Conservation (phyloP, 1,140 invertebrate genomes). For the Portunus trituberculatus region DNA sequence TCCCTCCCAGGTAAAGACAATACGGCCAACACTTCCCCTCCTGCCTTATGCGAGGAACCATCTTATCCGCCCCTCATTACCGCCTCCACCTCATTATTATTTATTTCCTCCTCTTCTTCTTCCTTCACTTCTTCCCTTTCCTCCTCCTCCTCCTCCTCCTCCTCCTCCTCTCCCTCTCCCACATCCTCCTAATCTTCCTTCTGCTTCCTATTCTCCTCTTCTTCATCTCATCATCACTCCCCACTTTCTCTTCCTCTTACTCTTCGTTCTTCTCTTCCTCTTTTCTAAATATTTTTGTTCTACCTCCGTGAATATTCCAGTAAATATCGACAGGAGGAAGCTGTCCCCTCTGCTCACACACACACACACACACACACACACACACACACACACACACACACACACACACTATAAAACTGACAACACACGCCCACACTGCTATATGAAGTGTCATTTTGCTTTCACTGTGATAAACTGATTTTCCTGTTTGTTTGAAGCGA, state of each 20-base stretch:
- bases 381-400: conserved; percentile 8
- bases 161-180: not conserved
- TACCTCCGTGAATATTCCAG: not conserved
- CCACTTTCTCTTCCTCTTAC: not conserved
- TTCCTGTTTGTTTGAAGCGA: not conserved
- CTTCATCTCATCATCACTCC: not conserved
- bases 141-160: conserved; percentile 21
- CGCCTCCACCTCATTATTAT: not conserved
- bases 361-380: conserved; percentile 7
- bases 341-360: not conserved
- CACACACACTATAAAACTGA: not conserved
- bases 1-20: not conserved
- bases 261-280: conserved; percentile 1
- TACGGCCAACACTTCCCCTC: not conserved
- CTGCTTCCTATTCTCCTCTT: not conserved
- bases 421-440: not conserved
- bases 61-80: not conserved
- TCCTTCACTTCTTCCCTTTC: not conserved
- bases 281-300: not conserved
- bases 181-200: not conserved
- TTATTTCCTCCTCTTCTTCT: not conserved
- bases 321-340: not conserved
- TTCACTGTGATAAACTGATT: not conserved
- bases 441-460: not conserved
- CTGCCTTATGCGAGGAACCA: not conserved